phyloP scores from a whole-genome alignment of 2,113 vertebrate species.

The Numida meleagris region DNA sequence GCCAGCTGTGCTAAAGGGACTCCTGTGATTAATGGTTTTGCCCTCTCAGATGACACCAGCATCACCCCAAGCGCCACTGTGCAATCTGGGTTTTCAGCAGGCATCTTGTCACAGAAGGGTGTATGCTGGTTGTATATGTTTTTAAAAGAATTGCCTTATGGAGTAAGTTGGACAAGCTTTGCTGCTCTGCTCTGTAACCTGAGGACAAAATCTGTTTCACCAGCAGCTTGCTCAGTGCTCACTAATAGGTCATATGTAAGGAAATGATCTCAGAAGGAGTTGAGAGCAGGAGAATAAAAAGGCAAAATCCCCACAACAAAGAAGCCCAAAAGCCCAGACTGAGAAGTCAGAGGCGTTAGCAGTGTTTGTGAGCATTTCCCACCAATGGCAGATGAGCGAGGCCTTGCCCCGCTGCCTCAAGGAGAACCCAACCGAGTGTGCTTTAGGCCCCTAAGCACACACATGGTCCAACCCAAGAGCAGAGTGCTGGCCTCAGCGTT shows the following conservation, averaged over 20 bases:
- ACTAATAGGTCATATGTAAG: not conserved
- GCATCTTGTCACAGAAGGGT: not conserved
- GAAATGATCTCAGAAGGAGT: not conserved
- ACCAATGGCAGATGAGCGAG: not conserved
- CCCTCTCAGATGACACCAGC: not conserved
- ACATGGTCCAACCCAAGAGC: rapidly evolving
- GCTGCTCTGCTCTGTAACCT: not conserved
- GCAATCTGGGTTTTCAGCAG: not conserved
- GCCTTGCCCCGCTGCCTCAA: rapidly evolving
- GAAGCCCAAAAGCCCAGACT: not conserved
- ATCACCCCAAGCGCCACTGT: not conserved
- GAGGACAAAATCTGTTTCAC: not conserved
- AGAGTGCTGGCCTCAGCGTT: not conserved
- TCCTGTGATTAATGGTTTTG: not conserved
- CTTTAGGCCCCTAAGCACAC: not conserved
- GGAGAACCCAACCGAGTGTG: not conserved
- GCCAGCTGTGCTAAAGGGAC: not conserved
- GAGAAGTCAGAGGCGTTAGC: not conserved
- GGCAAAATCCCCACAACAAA: not conserved
- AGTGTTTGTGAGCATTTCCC: not conserved
- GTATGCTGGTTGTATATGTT: not conserved
- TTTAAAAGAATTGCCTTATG: not conserved
- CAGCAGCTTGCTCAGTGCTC: not conserved
- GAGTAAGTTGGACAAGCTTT: not conserved
- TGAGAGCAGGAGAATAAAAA: not conserved